Evolutionary conservation across 2,113 vertebrate species (phyloP), one percentile per base, ranked within the genome.

Genomic region (Montifringilla adamsi): DNA sequence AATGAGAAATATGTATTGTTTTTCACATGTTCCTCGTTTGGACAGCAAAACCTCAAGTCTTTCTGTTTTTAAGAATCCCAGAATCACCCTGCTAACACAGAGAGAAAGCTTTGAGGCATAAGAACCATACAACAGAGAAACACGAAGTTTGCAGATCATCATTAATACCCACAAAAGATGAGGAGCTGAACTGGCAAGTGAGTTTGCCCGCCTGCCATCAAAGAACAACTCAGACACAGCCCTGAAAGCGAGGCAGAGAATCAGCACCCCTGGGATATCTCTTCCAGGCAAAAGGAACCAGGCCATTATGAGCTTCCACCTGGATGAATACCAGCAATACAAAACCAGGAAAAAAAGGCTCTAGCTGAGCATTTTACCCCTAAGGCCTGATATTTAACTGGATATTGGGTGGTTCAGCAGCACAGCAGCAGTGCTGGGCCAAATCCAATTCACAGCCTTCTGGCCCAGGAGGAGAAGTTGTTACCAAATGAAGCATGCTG

Each of bases 401-500:
- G 44, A 5, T 85, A 88, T 63, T 58, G 55, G 82, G 68, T 93
- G 67, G 63, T 49, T 88, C 67, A 88, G 63, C 39, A 93, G 75
- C 63, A 85, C 70, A 69, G 82, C 68, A 89, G 75, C 62, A 93
- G 15, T 49, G 56, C 82, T 96, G 90, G 75, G 72, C 47, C 37
- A 90, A 94, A 87, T 70, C 88, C 94, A 96, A 90, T 24, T 77
- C 47, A 56, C 72, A 88, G 87, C 70, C 47, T 91, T 70, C 70
- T 76, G 90, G 91, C 82, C 60, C 68, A 63, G 78, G 64, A 95
- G 84, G 67, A 86, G 33, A 83, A 92, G 87, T 70, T 93, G 95
- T 93, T 92, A 92, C 85, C 90, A 88, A 95, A 92, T 81, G 94
- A 96, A 90, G 95, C n/a, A 1, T 93, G 79, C 37, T 88, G 83